A percentile compares a stretch with the other conserved stretches of the same genome.
Conservation (phyloP, 2,888 invertebrate species). For the Thyatira batis region DNA sequence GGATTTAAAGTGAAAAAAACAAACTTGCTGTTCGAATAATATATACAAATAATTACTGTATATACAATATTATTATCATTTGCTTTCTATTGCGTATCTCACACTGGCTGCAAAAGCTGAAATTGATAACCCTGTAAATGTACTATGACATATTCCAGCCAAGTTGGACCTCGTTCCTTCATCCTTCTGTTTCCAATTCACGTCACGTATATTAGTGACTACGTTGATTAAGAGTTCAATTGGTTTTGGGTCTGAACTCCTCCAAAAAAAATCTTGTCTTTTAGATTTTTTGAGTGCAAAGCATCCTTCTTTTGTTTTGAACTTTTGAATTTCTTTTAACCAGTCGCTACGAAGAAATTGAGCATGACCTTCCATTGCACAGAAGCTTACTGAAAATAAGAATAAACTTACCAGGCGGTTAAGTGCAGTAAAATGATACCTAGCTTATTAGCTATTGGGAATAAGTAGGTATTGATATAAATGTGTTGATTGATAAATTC, state of each 20-base stretch:
- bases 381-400: constrained; percentile 43
- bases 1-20: too few relatives aligned
- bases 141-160: constrained; percentile 34
- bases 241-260: background rate
- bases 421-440: too few relatives aligned
- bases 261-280: background rate
- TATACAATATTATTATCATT: too few relatives aligned
- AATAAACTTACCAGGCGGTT: too few relatives aligned
- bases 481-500: too few relatives aligned
- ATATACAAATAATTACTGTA: too few relatives aligned
- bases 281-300: constrained; percentile 19
- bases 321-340: constrained; percentile 33
- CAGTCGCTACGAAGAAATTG: constrained; percentile 45
- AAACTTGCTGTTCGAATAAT: too few relatives aligned
- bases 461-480: too few relatives aligned
- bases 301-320: constrained; percentile 46
- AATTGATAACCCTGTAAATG: constrained; percentile 41
- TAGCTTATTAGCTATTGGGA: too few relatives aligned
- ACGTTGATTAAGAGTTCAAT: background rate
- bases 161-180: constrained; percentile 3
- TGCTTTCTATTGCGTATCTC: constrained; percentile 39
- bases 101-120: constrained; percentile 30
- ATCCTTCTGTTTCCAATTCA: background rate
- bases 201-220: too few relatives aligned
- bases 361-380: constrained; percentile 43